These are phyloP conservation scores for Phylloscopus whistleri DNA, from an alignment of 2,113 vertebrate genomes.

Conservation along the genomic window DNA sequence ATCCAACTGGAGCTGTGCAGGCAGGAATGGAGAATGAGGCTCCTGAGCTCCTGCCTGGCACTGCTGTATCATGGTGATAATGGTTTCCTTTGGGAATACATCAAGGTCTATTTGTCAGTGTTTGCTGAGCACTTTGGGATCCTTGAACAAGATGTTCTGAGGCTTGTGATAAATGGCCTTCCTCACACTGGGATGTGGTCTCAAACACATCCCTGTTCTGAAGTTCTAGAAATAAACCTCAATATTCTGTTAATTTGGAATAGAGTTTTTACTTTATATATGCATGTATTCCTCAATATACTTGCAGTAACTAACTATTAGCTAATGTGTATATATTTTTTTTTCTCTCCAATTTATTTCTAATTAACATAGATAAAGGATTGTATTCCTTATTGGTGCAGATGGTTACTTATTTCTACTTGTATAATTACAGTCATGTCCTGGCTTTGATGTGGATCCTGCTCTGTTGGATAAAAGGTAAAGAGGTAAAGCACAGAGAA, in stretches of 20 bases:
- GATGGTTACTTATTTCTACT: not conserved
- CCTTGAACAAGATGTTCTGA: not conserved
- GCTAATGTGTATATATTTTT: not conserved
- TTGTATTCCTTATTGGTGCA: not conserved
- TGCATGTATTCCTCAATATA: not conserved
- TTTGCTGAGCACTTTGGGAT: not conserved
- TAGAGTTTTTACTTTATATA: not conserved
- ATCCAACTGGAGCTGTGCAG: not conserved
- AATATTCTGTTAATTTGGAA: not conserved
- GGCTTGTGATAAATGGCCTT: not conserved
- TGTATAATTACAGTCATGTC: not conserved
- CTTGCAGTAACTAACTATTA: not conserved
- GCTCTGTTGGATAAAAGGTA: not conserved
- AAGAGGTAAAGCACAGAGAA: not conserved
- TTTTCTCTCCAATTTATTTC: not conserved
- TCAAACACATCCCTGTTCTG: not conserved
- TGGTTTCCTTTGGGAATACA: not conserved
- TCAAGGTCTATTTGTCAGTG: not conserved
- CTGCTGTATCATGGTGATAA: not conserved
- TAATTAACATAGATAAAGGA: slow-evolving; percentile 5
- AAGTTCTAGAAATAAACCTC: not conserved
- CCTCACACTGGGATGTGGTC: not conserved
- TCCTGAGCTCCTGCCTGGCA: not conserved
- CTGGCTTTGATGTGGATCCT: not conserved
- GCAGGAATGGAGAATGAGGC: not conserved